Evolutionary conservation across 2,113 vertebrate genomes (phyloP), one percentile per base, ranked within the genome.

Genomic region (Holacanthus passer): DNA sequence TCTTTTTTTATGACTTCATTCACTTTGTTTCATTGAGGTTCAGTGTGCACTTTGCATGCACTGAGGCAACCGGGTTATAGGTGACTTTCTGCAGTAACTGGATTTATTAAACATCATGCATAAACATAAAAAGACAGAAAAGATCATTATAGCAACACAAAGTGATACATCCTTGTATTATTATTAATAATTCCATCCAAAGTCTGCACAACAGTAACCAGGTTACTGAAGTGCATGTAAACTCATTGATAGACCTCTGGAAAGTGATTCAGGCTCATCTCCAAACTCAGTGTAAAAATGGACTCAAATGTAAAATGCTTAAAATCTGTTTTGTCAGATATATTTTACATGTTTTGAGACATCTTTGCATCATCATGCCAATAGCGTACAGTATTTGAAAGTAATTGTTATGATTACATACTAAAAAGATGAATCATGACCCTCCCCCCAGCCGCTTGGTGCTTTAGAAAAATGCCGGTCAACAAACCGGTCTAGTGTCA

Each of bases 71-170:
- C 9, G 1, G 58, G 50, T 39, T 27, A 39, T 22, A 55, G 16
- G 7, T 52, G 11, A 52, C 31, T n/a, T 68, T 24, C 12, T 35
- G 50, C 31, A 27, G 22, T 17, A 32, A 11, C 32, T 8, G 39
- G 35, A 39, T 70, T 20, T 56, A 22, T 14, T 39, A 24, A 53
- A 39, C 22, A 13, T 39, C 50, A 70, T n/a, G n/a, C 24, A 6
- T 39, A 39, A 70, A 53, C 47, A 24, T 37, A 13, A 11, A 37
- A 37, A 37, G 62, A 13, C 37, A 10, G 37, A 47, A 53, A 59
- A 48, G 75, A 50, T 60, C 53, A 78, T 60, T 39, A 78, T 6
- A 7, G 50, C n/a, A 3, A 60, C 64, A 59, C 31, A 12, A 11
- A 32, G 20, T 0, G 16, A 58, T 43, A 32, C 20, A 32, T 59